These are phyloP conservation scores for Euleptes europaea DNA, from an alignment of 2,113 vertebrate species.

Conservation along the genomic window DNA sequence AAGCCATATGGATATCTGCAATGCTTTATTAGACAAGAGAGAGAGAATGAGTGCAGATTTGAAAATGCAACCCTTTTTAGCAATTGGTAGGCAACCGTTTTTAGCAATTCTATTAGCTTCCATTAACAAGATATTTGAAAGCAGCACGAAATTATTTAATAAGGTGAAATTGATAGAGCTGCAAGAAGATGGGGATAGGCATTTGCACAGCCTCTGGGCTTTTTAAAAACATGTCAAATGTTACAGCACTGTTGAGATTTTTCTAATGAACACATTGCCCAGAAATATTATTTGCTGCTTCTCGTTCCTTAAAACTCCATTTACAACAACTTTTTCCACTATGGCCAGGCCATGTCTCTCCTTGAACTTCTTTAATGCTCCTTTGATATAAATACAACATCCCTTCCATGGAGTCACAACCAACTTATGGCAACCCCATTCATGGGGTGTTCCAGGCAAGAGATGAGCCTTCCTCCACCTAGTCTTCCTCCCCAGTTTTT, in stretches of 20 bases:
- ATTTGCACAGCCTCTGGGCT: background rate
- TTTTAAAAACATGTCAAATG: background rate
- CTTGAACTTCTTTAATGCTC: background rate
- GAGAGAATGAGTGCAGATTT: slow-evolving; percentile 1
- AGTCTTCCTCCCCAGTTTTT: no score
- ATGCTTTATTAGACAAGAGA: background rate
- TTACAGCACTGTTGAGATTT: background rate
- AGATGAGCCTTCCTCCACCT: no score
- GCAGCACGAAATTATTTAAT: background rate
- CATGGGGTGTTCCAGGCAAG: no score
- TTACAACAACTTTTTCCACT: background rate
- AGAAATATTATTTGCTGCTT: background rate
- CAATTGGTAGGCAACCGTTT: background rate
- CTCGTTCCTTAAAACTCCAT: background rate
- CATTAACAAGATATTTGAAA: background rate
- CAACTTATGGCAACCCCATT: no score
- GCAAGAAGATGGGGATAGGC: background rate
- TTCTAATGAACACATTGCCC: background rate
- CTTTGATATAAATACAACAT: background rate
- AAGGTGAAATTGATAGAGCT: background rate
- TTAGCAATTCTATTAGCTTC: background rate
- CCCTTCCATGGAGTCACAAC: background rate
- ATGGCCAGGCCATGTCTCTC: background rate
- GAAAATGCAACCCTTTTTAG: background rate
- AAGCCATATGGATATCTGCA: background rate